Base-by-base conservation (phyloP, 2,113 vertebrate species). In the Burhinus bistriatus region DNA sequence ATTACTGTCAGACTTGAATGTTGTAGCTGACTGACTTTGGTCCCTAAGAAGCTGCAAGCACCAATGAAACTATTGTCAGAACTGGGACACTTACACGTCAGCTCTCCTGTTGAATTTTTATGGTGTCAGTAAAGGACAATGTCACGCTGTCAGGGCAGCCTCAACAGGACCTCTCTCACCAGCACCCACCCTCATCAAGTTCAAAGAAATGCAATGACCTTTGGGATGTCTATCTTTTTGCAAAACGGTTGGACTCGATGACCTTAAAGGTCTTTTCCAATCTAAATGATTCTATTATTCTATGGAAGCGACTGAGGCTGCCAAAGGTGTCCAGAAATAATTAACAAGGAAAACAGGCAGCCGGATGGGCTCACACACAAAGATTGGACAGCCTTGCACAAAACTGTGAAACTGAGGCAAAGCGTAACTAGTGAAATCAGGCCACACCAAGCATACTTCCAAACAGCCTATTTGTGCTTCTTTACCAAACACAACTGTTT, bases 1-100 rank as follows among this genome's bases (percentile, higher is more conserved):
- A 81, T 96, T 95, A 93, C 51, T 75, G 83, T 47, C 80, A 89
- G 47, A 68, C 65, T 75, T 71, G 25, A 64, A 68, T 62, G 45
- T 25, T 78, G 68, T 89, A 84, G 80, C 42, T 94, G 64, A 40
- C 51, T 89, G 86, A 75, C 61, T 85, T 84, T 68, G 52, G 89
- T 91, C 55, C 71, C 55, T 75, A 55, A 66, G 69, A 96, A 89
- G 47, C 38, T 68, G 13, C 64, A 89, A 84, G 26, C 36, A 62
- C 30, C 54, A 66, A 38, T 2, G 1, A 89, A 91, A 59, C 42
- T 83, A 6, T n/a, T 80, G 55, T 75, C 72, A 78, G 55, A 89
- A 87, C 0, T 62, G 51, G 49, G 38, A 58, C 64, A 58, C 70
- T 89, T 51, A 42, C 12, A 81, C 32, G 81, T 91, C 45, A 81